These are phyloP conservation scores for Machimus rusticus DNA, from an alignment of 2,888 invertebrate genomes.

Conservation along the genomic window DNA sequence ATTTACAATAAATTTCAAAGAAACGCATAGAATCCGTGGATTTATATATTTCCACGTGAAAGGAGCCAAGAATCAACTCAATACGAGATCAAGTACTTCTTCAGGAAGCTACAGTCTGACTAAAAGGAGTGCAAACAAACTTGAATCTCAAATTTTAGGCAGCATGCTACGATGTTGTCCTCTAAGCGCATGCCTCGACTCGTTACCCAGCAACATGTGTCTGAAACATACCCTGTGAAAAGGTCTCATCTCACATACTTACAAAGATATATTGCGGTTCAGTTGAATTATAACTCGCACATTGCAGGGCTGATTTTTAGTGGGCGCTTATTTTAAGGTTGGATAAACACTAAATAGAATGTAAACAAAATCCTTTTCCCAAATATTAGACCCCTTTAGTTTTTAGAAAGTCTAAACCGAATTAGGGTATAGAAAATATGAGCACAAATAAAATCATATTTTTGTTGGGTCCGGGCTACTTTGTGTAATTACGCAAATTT, in stretches of 20 bases:
- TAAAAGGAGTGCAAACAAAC: not conserved
- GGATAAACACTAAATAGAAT: not conserved
- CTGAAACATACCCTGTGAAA: not conserved
- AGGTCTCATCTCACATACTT: not conserved
- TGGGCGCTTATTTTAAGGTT: not conserved
- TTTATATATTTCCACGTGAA: not conserved
- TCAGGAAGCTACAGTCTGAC: not conserved
- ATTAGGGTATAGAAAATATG: not conserved
- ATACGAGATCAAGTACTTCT: not conserved
- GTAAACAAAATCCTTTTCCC: not conserved
- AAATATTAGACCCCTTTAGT: not conserved
- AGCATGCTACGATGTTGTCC: not conserved
- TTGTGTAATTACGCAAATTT: not conserved
- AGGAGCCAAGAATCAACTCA: not conserved
- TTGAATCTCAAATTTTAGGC: not conserved
- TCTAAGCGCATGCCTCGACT: not conserved
- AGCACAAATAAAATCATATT: not conserved
- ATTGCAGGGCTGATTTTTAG: not conserved
- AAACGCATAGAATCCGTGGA: not conserved
- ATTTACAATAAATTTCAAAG: not conserved
- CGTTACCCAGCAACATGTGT: not conserved
- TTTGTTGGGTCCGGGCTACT: not conserved
- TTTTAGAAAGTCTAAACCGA: not conserved
- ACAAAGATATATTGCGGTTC: not conserved
- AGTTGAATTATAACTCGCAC: not conserved